phyloP scores from a whole-genome alignment of 2,797 vertebrate species.

The Pygocentrus nattereri region DNA sequence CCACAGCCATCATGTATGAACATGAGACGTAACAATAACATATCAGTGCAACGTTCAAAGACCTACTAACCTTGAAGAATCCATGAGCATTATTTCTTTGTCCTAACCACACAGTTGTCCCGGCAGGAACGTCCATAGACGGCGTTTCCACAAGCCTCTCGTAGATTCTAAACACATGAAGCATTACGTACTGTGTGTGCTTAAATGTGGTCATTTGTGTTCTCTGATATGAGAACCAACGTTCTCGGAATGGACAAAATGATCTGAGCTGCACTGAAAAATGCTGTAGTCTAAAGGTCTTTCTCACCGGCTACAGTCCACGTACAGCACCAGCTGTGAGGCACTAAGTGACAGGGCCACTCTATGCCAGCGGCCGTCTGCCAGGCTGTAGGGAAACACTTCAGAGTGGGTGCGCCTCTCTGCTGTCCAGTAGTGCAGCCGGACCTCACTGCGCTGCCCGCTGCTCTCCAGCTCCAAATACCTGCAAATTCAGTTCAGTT shows the following conservation, averaged over 20 bases:
- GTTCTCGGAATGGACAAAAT: background rate
- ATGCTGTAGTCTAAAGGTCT: background rate
- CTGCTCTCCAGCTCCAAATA: slow-evolving; percentile 88
- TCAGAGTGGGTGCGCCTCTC: slow-evolving; percentile 82
- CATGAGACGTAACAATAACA: background rate
- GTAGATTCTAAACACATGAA: slow-evolving; percentile 80
- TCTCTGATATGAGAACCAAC: background rate
- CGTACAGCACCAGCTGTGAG: slow-evolving; percentile 84
- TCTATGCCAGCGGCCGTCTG: slow-evolving; percentile 87
- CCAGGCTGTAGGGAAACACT: slow-evolving; percentile 87
- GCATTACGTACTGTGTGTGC: background rate
- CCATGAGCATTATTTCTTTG: slow-evolving; percentile 88
- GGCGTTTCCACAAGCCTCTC: slow-evolving; percentile 85
- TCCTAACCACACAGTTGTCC: slow-evolving; percentile 85
- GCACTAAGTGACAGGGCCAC: slow-evolving; percentile 86
- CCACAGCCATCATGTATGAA: background rate
- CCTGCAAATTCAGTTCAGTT: slow-evolving; percentile 56
- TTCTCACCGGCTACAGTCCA: slow-evolving; percentile 89
- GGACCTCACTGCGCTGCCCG: slow-evolving; percentile 86
- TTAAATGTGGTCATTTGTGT: background rate
- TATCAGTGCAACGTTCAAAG: background rate
- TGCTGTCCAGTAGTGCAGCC: slow-evolving; percentile 83
- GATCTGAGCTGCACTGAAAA: background rate
- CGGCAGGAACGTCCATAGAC: slow-evolving; percentile 82
- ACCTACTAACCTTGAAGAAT: slow-evolving; percentile 83